These are phyloP conservation scores for Leptatherina wallacei DNA, from an alignment of 2,797 vertebrate genomes.

Conservation along the genomic window DNA sequence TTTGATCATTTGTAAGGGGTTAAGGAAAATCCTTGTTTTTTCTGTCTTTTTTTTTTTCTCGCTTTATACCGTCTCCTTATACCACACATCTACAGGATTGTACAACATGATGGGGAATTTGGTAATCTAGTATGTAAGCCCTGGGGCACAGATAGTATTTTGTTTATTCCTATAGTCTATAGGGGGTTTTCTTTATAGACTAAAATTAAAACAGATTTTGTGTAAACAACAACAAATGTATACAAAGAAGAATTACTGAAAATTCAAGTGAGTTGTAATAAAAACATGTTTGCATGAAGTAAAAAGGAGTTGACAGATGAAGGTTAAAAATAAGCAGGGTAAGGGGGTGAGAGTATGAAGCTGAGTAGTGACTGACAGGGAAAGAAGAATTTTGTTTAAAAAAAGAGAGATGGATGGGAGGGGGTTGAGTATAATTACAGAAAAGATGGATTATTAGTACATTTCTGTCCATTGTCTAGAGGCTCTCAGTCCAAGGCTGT, in stretches of 20 bases:
- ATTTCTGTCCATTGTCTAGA: slow-evolving; percentile 76
- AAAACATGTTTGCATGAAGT: slow-evolving; percentile 39
- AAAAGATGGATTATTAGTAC: slow-evolving; percentile 80
- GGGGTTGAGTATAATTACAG: slow-evolving; percentile 75
- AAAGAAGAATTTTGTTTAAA: slow-evolving; percentile 45
- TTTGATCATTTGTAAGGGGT: slow-evolving; percentile 19
- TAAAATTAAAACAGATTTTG: slow-evolving; percentile 21
- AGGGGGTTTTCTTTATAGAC: slow-evolving; percentile 18
- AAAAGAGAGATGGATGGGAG: slow-evolving; percentile 46
- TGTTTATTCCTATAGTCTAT: slow-evolving; percentile 29
- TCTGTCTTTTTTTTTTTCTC: no score
- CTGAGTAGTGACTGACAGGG: slow-evolving; percentile 59
- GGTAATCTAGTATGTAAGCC: slow-evolving; percentile 50
- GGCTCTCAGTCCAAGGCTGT: slow-evolving; percentile 72
- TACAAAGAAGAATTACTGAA: slow-evolving; percentile 24
- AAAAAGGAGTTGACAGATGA: slow-evolving; percentile 19
- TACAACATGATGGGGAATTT: slow-evolving; percentile 49
- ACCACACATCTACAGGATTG: no score
- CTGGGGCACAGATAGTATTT: slow-evolving; percentile 27
- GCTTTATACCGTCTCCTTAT: no score
- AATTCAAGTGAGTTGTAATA: slow-evolving; percentile 30
- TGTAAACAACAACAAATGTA: slow-evolving; percentile 31
- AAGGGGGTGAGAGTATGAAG: slow-evolving; percentile 47
- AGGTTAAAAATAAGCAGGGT: slow-evolving; percentile 44
- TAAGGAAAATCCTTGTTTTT: no score